Base-by-base conservation (phyloP, 2,888 invertebrate species). In the Pecten maximus region DNA sequence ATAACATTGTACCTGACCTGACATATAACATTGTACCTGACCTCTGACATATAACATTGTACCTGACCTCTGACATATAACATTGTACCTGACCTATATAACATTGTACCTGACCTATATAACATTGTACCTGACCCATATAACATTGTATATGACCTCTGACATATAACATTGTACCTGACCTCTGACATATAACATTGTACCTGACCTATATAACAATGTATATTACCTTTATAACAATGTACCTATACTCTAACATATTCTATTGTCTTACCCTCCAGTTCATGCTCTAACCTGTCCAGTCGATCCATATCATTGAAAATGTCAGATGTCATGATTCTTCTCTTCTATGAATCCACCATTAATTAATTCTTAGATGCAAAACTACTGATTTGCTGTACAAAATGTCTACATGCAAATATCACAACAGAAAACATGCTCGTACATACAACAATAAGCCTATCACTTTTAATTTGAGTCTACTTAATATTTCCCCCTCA, bases 341-440 rank as follows among this genome's bases (percentile, higher is more conserved):
- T 74, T 8, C 74, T 35, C 74, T 74, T 23, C 6, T 35, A 10
- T 35, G 35, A 10, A 74, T 74, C 74, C 19, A 54, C 23, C 50
- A 19, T 44, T 8, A 54, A 54, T 54, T 54, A 54, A 19, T 16
- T 54, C 19, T 54, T 54, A 23, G 54, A 54, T 8, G n/a, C 19
- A 54, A 54, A 54, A 23, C 23, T 54, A 23, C 19, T 23, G n/a
- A 23, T 23, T 54, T 23, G 3, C 54, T 54, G 19, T 54, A 54
- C 19, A 23, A 35, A 35, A 35, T 6, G 10, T 74, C 74, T 74
- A 35, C 74, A 74, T 74, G 74, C 74, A 74, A 28, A 74, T 35
- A 35, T 28, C 74, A 74, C 74, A 74, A 74, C 74, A 74, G 12
- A 54, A 19, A 74, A 35, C 74, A 74, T 74, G 74, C 74, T 74